Evolutionary conservation across 2,113 vertebrate species (phyloP).

Genomic region (Elgaria multicarinata): DNA sequence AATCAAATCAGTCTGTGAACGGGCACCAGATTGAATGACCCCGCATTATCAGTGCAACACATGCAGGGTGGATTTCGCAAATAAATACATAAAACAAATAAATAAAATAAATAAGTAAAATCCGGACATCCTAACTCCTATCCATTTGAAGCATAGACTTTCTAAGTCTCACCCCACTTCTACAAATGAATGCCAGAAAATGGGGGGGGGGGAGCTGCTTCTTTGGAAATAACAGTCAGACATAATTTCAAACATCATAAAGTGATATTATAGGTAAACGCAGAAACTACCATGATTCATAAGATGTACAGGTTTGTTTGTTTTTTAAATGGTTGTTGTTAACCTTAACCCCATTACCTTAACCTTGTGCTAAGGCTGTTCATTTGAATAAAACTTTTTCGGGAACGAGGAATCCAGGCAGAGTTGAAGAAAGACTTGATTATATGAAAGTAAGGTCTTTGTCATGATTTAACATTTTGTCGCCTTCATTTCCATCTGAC

Average conservation of each 20-base stretch:
- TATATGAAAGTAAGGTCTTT: not conserved
- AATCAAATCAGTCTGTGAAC: no score
- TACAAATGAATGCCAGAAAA: not conserved
- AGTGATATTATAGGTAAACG: constrained; percentile 52
- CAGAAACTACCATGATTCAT: constrained; percentile 8
- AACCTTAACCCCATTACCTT: not conserved
- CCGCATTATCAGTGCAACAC: no score
- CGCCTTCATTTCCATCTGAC: not conserved
- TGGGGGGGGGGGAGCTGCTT: constrained; percentile 4
- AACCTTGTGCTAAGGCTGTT: not conserved
- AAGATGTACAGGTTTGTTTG: constrained; percentile 16
- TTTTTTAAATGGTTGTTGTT: not conserved
- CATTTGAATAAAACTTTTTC: not conserved
- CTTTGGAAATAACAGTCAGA: constrained; percentile 20
- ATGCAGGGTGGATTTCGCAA: no score
- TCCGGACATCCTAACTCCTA: no score
- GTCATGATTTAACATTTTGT: constrained; percentile 49
- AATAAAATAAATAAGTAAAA: no score
- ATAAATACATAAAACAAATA: no score
- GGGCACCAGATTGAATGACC: no score
- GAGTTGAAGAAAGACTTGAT: not conserved
- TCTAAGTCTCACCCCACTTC: constrained; percentile 13
- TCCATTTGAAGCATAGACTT: no score
- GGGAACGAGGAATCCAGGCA: not conserved
- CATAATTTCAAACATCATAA: constrained; percentile 49